Percentiles rank a stretch among this genome's conserved stretches.
Evolutionary conservation across 2,113 vertebrate species (phyloP).

Genomic region (Regulus satrapa): DNA sequence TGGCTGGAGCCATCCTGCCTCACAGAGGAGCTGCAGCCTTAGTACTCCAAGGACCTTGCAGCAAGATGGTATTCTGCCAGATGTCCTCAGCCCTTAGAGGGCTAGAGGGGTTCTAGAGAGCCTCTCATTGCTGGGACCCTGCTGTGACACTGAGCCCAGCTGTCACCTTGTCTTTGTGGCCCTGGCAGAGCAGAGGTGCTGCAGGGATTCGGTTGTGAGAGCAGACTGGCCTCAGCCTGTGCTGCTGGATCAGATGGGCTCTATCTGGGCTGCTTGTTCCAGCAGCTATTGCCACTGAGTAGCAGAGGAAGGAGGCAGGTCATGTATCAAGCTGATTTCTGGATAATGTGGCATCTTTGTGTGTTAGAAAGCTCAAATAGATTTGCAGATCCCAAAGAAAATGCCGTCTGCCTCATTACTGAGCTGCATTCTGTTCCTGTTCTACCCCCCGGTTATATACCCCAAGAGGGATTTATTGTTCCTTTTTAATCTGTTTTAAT

Average conservation of each 20-base stretch:
- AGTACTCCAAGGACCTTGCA: background rate
- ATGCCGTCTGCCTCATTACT: background rate
- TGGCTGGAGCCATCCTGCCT: background rate
- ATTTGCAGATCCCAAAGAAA: constrained; percentile 2
- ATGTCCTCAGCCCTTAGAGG: background rate
- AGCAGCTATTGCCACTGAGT: background rate
- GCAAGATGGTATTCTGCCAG: background rate
- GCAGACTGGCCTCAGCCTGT: background rate
- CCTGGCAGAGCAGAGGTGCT: background rate
- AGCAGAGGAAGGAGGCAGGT: background rate
- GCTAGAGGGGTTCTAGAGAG: background rate
- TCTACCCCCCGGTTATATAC: background rate
- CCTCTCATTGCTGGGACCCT: fast-evolving
- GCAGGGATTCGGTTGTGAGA: fast-evolving
- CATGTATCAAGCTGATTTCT: background rate
- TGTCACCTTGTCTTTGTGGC: background rate
- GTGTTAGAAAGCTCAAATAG: background rate
- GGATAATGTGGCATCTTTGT: background rate
- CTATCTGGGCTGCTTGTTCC: background rate
- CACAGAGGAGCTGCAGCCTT: fast-evolving
- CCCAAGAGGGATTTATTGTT: background rate
- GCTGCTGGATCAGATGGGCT: background rate
- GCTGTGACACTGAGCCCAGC: background rate
- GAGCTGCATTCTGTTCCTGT: constrained; percentile 4
- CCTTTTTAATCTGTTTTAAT: constrained; percentile 4